Conservation (phyloP, 2,888 invertebrate species). For the Tetramorium bicarinatum region DNA sequence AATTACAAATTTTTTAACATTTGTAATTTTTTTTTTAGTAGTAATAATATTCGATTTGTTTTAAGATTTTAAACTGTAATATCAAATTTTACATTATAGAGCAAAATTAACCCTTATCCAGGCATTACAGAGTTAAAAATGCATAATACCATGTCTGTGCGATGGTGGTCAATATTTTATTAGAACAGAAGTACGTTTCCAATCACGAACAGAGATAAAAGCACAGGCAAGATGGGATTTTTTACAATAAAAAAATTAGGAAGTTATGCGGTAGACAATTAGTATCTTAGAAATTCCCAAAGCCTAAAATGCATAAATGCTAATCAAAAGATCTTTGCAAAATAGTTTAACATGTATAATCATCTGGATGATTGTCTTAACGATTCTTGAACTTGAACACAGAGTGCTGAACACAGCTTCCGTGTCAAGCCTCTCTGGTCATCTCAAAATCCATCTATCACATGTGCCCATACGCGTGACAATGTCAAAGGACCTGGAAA, state of each 20-base stretch:
- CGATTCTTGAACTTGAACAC: constrained; percentile 70
- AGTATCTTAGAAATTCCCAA: constrained; percentile 47
- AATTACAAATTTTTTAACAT: neutral
- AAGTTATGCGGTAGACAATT: constrained; percentile 13
- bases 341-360: constrained; percentile 70
- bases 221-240: neutral
- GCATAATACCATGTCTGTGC: constrained; percentile 56
- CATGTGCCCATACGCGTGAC: constrained; percentile 73
- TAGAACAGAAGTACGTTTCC: constrained; percentile 5
- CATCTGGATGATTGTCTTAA: constrained; percentile 74
- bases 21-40: neutral
- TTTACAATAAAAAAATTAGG: neutral
- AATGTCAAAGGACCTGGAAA: constrained; percentile 80
- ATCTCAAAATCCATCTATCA: constrained; percentile 76
- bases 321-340: constrained; percentile 74
- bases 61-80: constrained; percentile 6
- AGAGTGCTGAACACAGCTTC: constrained; percentile 73
- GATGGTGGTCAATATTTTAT: constrained; percentile 33
- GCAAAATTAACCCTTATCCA: constrained; percentile 79
- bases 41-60: neutral
- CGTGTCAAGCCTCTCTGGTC: constrained; percentile 76
- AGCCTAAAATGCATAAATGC: constrained; percentile 66
- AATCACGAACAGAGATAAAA: constrained; percentile 22
- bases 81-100: constrained; percentile 6
- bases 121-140: constrained; percentile 63